Evolutionary conservation across 2,113 vertebrate genomes (phyloP).

Genomic region (Canis aureus): DNA sequence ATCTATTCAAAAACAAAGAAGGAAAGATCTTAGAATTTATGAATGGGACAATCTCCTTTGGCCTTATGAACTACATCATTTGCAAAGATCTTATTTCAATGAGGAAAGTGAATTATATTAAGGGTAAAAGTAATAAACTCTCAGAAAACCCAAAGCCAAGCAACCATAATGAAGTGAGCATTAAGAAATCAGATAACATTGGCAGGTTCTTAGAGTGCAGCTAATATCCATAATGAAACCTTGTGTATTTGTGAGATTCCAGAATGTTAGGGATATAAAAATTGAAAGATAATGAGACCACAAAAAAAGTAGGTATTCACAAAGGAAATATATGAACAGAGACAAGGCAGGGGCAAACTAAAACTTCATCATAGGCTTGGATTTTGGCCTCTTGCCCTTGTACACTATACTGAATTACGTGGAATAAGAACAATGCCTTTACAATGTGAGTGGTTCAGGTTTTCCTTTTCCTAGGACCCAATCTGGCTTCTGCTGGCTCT

Average conservation of each 20-base stretch:
- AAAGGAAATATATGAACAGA: neutral
- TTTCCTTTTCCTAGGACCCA: neutral
- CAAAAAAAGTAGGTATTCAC: neutral
- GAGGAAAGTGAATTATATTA: neutral
- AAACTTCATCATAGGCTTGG: neutral
- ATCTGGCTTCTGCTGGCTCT: neutral
- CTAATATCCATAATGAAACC: neutral
- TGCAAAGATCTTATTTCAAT: neutral
- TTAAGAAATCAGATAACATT: constrained; percentile 42
- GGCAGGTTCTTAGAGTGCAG: neutral
- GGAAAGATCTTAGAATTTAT: neutral
- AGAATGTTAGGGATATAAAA: neutral
- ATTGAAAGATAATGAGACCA: neutral
- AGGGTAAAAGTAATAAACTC: neutral
- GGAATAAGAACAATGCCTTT: neutral
- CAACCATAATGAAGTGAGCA: constrained; percentile 14
- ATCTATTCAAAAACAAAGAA: neutral
- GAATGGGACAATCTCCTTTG: neutral
- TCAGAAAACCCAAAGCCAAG: constrained; percentile 12
- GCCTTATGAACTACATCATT: neutral
- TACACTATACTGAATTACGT: neutral
- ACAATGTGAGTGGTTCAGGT: neutral
- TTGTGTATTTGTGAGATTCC: neutral
- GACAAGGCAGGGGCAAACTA: neutral
- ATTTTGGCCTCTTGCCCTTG: neutral